These are phyloP conservation scores for Luperina nickerlii DNA, from an alignment of 2,888 invertebrate genomes.

Conservation along the genomic window DNA sequence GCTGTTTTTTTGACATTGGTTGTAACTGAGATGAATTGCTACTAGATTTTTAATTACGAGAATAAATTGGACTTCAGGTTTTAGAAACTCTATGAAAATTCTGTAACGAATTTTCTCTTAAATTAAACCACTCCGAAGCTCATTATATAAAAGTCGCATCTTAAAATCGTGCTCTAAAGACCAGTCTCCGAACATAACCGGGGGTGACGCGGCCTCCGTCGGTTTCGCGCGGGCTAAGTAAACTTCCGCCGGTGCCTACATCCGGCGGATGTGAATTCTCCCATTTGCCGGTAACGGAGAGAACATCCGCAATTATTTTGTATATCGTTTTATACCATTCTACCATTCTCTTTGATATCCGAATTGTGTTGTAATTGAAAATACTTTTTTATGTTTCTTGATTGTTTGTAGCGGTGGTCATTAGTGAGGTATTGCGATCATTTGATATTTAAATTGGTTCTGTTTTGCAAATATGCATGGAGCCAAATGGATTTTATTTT, in stretches of 20 bases:
- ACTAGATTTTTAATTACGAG: no score
- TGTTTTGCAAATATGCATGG: slow-evolving; percentile 7
- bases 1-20: no score
- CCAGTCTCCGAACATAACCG: slow-evolving; percentile 64
- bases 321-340: slow-evolving; percentile 72
- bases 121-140: background rate
- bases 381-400: slow-evolving; percentile 27
- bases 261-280: slow-evolving; percentile 83
- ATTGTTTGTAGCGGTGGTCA: slow-evolving; percentile 36
- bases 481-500: background rate
- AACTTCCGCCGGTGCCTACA: slow-evolving; percentile 83
- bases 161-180: slow-evolving; percentile 51
- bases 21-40: no score
- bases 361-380: slow-evolving; percentile 65
- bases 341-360: slow-evolving; percentile 66
- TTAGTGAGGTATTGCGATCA: slow-evolving; percentile 23
- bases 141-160: slow-evolving; percentile 38
- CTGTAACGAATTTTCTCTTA: background rate
- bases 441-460: slow-evolving; percentile 27
- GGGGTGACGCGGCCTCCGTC: slow-evolving; percentile 77
- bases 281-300: slow-evolving; percentile 81
- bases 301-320: slow-evolving; percentile 82
- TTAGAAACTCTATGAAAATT: background rate
- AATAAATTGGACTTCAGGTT: background rate
- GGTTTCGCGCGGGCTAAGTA: slow-evolving; percentile 84